Conservation (phyloP, 2,888 invertebrate species). For the Epinotia bilunana region DNA sequence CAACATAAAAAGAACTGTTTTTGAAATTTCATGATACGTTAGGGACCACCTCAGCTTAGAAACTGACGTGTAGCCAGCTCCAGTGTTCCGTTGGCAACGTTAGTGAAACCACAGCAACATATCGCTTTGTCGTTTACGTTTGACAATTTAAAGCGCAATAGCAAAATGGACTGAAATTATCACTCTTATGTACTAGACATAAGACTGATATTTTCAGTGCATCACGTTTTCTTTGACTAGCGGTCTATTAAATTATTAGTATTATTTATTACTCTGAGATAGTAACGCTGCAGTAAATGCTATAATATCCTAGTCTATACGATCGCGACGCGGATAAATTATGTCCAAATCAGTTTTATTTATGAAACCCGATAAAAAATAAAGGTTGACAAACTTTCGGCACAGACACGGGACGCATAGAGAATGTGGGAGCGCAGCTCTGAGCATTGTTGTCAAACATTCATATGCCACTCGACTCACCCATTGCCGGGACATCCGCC, state of each 20-base stretch:
- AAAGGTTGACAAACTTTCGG: constrained; percentile 83
- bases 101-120: too few species aligned
- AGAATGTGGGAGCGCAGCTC: constrained; percentile 77
- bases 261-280: too few species aligned
- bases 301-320: not conserved
- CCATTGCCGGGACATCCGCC: constrained; percentile 83
- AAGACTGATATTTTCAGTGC: not conserved
- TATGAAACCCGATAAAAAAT: constrained; percentile 45
- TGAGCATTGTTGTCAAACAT: constrained; percentile 78
- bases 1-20: too few species aligned
- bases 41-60: too few species aligned
- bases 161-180: too few species aligned
- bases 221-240: not conserved
- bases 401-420: constrained; percentile 78
- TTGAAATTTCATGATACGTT: too few species aligned
- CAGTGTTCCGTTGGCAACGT: too few species aligned
- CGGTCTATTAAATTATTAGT: too few species aligned
- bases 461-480: constrained; percentile 80
- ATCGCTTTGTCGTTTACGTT: too few species aligned
- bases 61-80: too few species aligned
- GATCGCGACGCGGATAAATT: not conserved
- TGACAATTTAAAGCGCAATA: too few species aligned
- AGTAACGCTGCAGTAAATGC: not conserved
- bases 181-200: too few species aligned
- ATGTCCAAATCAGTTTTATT: constrained; percentile 10